phyloP scores from a whole-genome alignment of 2,113 vertebrate species.

The Mohoua ochrocephala region DNA sequence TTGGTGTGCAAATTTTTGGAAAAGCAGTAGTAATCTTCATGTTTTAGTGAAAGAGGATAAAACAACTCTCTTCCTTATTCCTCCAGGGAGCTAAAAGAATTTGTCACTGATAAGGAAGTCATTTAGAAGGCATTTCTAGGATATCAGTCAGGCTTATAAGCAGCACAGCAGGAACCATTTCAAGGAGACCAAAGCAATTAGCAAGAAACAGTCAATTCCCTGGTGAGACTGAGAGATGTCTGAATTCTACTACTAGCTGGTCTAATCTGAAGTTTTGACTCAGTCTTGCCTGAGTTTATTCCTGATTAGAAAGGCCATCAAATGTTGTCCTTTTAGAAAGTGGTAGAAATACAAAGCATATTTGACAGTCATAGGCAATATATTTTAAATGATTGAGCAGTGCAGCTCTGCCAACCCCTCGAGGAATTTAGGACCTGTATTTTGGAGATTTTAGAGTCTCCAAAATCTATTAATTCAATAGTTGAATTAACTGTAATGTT shows the following conservation, averaged over 20 bases:
- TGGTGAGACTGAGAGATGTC: neutral
- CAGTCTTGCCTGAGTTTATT: neutral
- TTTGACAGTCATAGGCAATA: neutral
- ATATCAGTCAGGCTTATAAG: conserved; percentile 62
- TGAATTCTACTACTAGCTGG: neutral
- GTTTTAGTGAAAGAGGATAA: neutral
- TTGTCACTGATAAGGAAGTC: conserved; percentile 55
- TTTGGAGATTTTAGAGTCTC: neutral
- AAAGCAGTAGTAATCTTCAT: neutral
- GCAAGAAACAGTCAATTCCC: conserved; percentile 40
- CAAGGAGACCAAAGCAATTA: conserved; percentile 64
- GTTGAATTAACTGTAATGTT: neutral
- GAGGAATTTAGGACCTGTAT: neutral
- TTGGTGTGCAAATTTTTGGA: neutral
- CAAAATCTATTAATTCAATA: neutral
- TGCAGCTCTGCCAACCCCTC: neutral
- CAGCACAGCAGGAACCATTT: conserved; percentile 40
- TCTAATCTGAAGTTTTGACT: neutral
- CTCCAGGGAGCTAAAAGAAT: conserved; percentile 49
- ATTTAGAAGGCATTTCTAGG: conserved; percentile 66
- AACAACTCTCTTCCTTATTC: conserved; percentile 25
- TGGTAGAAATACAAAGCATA: neutral
- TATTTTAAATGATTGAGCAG: neutral
- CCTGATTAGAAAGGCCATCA: neutral
- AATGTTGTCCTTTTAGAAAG: neutral